Evolutionary conservation across 1,140 invertebrate genomes (phyloP).

Genomic region (Chionoecetes opilio): DNA sequence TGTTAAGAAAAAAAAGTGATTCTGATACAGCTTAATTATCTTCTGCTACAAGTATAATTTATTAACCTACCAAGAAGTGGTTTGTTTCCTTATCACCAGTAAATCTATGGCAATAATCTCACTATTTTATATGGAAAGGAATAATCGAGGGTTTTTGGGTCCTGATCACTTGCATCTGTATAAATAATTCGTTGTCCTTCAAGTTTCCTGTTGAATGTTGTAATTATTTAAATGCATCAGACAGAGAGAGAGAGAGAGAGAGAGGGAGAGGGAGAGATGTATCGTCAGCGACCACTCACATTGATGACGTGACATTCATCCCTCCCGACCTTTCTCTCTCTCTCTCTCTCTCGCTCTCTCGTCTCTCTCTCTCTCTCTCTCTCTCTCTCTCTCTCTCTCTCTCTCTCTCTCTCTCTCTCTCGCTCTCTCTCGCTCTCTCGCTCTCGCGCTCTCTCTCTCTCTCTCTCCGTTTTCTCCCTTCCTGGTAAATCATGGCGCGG

Average conservation of each 20-base stretch:
- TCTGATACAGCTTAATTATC: too few relatives aligned
- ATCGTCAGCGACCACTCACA: neutral
- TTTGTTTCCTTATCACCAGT: too few relatives aligned
- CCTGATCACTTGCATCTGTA: too few relatives aligned
- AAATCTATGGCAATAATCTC: too few relatives aligned
- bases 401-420: slow-evolving; percentile 22
- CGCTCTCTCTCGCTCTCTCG: neutral
- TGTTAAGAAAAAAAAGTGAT: neutral
- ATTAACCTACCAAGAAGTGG: too few relatives aligned
- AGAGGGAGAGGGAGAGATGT: slow-evolving; percentile 29
- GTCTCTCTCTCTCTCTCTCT: neutral
- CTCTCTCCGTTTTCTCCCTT: neutral
- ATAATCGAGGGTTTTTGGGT: too few relatives aligned
- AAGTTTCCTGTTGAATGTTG: too few relatives aligned
- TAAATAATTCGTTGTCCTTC: too few relatives aligned
- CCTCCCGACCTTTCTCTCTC: neutral
- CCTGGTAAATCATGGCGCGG: neutral
- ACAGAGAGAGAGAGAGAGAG: slow-evolving; percentile 43
- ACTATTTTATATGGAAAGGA: too few relatives aligned
- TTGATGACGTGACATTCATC: slow-evolving; percentile 11
- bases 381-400: neutral
- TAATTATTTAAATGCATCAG: neutral
- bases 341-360: neutral
- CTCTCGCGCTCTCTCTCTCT: neutral
- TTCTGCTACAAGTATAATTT: too few relatives aligned